Evolutionary conservation across 2,888 invertebrate species (phyloP).

Genomic region (Andrena haemorrhoa): DNA sequence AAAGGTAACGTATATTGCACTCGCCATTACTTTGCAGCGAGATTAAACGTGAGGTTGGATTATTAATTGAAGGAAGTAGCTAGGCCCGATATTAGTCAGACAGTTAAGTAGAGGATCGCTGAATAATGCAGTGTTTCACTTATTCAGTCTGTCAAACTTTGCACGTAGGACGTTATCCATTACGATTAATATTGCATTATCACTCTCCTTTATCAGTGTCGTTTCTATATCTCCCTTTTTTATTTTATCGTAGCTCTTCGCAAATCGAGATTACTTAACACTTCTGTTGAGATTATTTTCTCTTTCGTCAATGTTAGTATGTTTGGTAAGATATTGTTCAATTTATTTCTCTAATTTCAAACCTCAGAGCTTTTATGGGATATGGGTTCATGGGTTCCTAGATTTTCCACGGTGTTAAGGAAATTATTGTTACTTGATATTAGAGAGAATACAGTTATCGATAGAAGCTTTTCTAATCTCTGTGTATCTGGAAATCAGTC

Average conservation of each 20-base stretch:
- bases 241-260: no score
- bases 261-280: no score
- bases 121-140: slow-evolving; percentile 6
- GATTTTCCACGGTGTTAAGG: not conserved
- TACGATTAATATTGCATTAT: not conserved
- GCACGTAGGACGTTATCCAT: no score
- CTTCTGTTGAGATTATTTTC: no score
- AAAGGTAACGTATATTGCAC: slow-evolving; percentile 15
- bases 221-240: not conserved
- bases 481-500: not conserved
- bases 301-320: no score
- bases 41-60: slow-evolving; percentile 41
- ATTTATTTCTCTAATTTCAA: not conserved
- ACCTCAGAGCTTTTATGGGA: not conserved
- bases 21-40: slow-evolving; percentile 25
- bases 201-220: not conserved
- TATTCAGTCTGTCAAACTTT: not conserved
- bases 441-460: slow-evolving; percentile 35
- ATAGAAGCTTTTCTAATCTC: not conserved
- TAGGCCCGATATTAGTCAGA: slow-evolving; percentile 13
- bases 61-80: slow-evolving; percentile 30
- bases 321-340: no score
- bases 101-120: not conserved
- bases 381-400: not conserved
- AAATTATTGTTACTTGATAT: slow-evolving; percentile 33